Evolutionary conservation across 2,797 vertebrate species (phyloP), one percentile per base, ranked within the genome.

Genomic region (Urosaurus nigricauda): DNA sequence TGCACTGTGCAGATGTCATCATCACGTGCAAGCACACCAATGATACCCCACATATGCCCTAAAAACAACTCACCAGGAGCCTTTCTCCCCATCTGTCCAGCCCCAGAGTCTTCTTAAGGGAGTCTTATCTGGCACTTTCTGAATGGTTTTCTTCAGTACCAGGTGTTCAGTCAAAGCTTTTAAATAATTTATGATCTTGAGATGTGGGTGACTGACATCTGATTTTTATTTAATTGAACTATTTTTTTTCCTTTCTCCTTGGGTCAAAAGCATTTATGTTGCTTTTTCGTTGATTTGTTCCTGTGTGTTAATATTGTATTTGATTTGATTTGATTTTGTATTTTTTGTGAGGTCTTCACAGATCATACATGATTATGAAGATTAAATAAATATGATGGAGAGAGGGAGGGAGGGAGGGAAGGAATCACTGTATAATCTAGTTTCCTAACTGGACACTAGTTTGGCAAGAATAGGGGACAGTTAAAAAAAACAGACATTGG

Each of bases 381-480:
- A 8, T 9, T 75, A 43, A 40, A 43, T 26, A 24, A 75, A 43
- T 3, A 75, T 65, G 63, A 65, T 6, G 11, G 6, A 29, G 63
- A 8, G 26, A 29, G 7, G 58, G 7, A 26, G 63, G 26, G 26
- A 65, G 24, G n/a, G n/a, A n/a, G n/a, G n/a, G n/a, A n/a, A n/a
- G 26, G 60, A 5, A 5, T 6, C 70, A 73, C 12, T 4, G 5
- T 9, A 43, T 19, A 0, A 0, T 60, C 84, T 65, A 79, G 90
- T 85, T 75, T 86, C 84, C 19, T 65, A 88, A 35, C 88, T 74
- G 77, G 29, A 84, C 84, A 89, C 13, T n/a, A 86, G 14, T 19
- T 1, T 53, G 32, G 71, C 78, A 88, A 19, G 77, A 29, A 19
- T 0, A 2, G 47, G 84, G 4, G 19, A 81, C 2, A 60, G 29